A percentile compares a stretch with the other conserved stretches of the same genome.
phyloP scores from a whole-genome alignment of 2,888 invertebrate genomes.

The Cephus spinipes region DNA sequence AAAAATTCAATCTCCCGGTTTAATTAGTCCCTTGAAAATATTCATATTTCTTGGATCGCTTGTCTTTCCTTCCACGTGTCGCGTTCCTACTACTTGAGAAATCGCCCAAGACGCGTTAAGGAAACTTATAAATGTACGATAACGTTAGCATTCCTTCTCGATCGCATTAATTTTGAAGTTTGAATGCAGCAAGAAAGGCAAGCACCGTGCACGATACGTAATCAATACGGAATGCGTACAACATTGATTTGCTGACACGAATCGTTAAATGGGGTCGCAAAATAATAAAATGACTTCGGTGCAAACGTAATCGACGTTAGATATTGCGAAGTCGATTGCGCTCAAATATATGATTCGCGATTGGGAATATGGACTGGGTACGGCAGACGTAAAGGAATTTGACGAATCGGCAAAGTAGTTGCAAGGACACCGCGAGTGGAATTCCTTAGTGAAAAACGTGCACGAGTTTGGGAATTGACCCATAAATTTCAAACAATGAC shows the following conservation, averaged over 20 bases:
- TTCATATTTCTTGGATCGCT: not conserved
- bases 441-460: not conserved
- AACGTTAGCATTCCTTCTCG: not conserved
- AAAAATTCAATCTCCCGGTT: not conserved
- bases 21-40: not conserved
- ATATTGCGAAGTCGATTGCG: not conserved
- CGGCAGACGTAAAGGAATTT: not conserved
- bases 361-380: not conserved
- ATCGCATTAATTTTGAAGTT: not conserved
- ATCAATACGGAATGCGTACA: not conserved
- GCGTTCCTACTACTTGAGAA: not conserved
- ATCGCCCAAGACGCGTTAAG: not conserved
- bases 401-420: not conserved
- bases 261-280: not conserved
- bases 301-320: not conserved
- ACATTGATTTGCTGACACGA: not conserved
- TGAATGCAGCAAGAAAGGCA: not conserved
- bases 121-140: not conserved
- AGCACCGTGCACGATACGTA: not conserved
- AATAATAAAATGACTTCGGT: not conserved
- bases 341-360: not conserved
- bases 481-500: conserved; percentile 17
- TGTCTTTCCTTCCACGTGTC: not conserved
- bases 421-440: not conserved
- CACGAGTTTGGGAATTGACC: not conserved